phyloP scores from a whole-genome alignment of 2,797 vertebrate genomes.

The Pelobates cultripes region DNA sequence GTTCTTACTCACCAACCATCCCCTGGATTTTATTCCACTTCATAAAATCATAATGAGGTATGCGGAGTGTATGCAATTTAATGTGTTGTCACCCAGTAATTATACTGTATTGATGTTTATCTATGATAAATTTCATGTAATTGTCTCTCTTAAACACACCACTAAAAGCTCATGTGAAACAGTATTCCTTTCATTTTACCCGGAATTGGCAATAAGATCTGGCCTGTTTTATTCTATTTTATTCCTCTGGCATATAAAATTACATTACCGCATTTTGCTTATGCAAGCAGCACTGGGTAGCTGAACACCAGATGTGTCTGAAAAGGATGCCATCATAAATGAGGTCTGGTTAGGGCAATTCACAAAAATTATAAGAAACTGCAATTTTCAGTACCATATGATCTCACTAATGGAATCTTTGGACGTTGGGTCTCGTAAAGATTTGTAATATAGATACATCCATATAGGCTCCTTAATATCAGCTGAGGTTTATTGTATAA shows the following conservation, averaged over 20 bases:
- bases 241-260: conserved; percentile 39
- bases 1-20: conserved; percentile 20
- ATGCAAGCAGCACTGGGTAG: conserved; percentile 45
- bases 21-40: conserved; percentile 17
- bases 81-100: conserved; percentile 41
- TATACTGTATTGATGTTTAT: conserved; percentile 36
- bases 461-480: conserved; percentile 35
- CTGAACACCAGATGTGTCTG: conserved; percentile 43
- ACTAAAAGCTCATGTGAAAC: conserved; percentile 36
- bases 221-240: conserved; percentile 36
- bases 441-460: conserved; percentile 35
- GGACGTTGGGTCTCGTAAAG: conserved; percentile 15
- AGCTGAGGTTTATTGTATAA: conserved; percentile 26
- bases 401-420: conserved; percentile 44
- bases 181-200: conserved; percentile 20
- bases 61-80: conserved; percentile 20
- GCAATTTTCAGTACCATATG: conserved; percentile 37
- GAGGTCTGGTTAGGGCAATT: conserved; percentile 49
- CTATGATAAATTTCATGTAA: conserved; percentile 29
- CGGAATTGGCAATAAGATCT: conserved; percentile 23
- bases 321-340: conserved; percentile 43
- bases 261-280: conserved; percentile 51
- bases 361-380: conserved; percentile 38
- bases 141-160: conserved; percentile 36
- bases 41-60: conserved; percentile 29